Base-by-base conservation (phyloP, 2,888 invertebrate species). In the Biston betularia region DNA sequence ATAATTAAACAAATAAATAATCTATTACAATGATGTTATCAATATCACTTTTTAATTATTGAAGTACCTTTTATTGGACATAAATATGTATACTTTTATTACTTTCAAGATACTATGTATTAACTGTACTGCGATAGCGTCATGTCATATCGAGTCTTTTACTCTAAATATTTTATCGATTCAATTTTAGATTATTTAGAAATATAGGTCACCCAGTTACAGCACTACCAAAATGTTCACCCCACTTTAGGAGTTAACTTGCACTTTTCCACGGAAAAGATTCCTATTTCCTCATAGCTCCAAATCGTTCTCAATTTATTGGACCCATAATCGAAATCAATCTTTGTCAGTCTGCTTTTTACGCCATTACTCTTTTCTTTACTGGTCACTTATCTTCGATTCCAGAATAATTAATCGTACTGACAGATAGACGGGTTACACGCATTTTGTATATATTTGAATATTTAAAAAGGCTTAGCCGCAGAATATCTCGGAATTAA, bases 331-430 rank as follows among this genome's bases (percentile, higher is more conserved):
- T 71, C 67, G 71, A 65, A 73, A 75, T 75, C 75, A 75, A 75
- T 75, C 75, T 72, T 71, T 72, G 75, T 73, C 75, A 66, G 69
- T 61, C 70, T 68, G 63, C 68, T 67, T 72, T 73, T 73, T 70
- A 60, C 68, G 69, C 73, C 68, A 73, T 73, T 68, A 67, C 69
- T 75, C 75, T 73, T 73, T 66, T 70, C 72, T 69, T 68, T 72
- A 69, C 75, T 56, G 73, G 71, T 65, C 73, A 71, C 75, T 75
- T 75, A 75, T 75, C 73, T 75, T 75, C 71, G 64, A 71, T 70
- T 70, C 75, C 68, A 68, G 68, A 75, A 75, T 73, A 75, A 75
- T 73, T 75, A 75, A 73, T 73, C 63, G 67, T 68, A 60, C 66
- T 61, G 57, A 45, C 62, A 66, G 55, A 71, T 71, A 60, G 58